Percentiles rank a stretch among this genome's conserved stretches.
These are phyloP conservation scores for Tuta absoluta DNA, from an alignment of 2,888 invertebrate genomes.

Conservation along the genomic window DNA sequence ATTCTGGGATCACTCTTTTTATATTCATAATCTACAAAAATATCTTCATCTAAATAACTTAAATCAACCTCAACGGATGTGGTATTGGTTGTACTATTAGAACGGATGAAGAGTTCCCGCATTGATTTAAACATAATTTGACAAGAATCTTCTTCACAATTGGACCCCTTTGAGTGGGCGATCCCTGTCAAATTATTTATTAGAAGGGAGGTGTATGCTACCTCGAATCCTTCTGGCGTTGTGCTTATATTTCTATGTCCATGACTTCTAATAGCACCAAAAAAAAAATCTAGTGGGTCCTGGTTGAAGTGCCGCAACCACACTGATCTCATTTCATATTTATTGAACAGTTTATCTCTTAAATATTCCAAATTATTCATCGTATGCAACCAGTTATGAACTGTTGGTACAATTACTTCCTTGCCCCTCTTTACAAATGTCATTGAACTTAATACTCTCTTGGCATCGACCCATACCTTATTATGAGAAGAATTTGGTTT, in stretches of 20 bases:
- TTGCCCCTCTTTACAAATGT: conserved; percentile 5
- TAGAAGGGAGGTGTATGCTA: conserved; percentile 26
- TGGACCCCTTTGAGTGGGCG: conserved; percentile 24
- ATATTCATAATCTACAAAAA: no score
- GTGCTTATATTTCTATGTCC: conserved; percentile 25
- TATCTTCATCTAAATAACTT: no score
- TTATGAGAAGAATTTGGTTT: conserved; percentile 8
- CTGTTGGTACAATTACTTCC: neutral
- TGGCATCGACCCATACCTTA: neutral
- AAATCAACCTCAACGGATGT: no score
- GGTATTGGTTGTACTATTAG: no score
- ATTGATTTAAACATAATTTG: no score
- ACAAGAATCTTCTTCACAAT: conserved; percentile 34
- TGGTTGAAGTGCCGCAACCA: no score
- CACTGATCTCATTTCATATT: conserved; percentile 3
- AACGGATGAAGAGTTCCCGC: no score
- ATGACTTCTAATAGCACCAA: conserved; percentile 27
- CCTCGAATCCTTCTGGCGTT: conserved; percentile 23
- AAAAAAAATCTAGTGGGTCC: conserved; percentile 24
- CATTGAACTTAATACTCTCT: conserved; percentile 13
- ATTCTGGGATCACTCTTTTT: no score
- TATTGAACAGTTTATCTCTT: neutral
- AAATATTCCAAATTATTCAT: conserved; percentile 16
- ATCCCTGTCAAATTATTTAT: conserved; percentile 26
- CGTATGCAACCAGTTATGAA: conserved; percentile 12